phyloP scores from a whole-genome alignment of 1,140 invertebrate species.

The Ceratosolen fusciceps region DNA sequence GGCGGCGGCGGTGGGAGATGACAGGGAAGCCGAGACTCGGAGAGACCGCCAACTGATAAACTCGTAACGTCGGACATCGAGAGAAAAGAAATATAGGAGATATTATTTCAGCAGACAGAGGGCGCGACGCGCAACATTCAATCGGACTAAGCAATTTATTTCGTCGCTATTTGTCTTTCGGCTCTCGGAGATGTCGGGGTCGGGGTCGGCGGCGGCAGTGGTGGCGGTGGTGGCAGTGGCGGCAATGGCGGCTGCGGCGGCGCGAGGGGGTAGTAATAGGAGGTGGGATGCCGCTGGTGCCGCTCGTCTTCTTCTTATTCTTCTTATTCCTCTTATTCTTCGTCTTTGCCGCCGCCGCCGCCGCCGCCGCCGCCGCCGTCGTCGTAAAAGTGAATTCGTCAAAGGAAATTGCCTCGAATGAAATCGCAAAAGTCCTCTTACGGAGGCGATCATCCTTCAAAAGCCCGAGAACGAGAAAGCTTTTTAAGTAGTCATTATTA shows the following conservation, averaged over 20 bases:
- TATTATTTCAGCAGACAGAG: not conserved
- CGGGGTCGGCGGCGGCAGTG: no score
- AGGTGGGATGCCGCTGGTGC: no score
- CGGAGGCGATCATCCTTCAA: not conserved
- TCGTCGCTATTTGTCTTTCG: not conserved
- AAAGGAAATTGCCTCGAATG: not conserved
- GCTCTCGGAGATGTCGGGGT: no score
- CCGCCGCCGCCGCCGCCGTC: no score
- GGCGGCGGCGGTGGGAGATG: no score
- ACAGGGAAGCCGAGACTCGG: not conserved
- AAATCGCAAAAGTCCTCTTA: not conserved
- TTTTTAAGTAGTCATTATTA: conserved; percentile 8
- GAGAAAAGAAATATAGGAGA: not conserved
- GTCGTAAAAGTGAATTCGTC: not conserved
- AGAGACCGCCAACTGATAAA: not conserved
- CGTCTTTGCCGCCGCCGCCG: no score
- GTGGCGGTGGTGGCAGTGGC: no score
- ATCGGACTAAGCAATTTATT: conserved; percentile 1
- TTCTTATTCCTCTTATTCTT: no score
- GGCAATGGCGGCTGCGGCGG: no score
- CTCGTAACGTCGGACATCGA: not conserved
- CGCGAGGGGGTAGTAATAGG: no score
- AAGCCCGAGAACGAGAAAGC: not conserved
- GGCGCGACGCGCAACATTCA: not conserved
- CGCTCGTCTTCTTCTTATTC: no score